Evolutionary conservation across 2,113 vertebrate species (phyloP).

Genomic region (Sclerurus mexicanus): DNA sequence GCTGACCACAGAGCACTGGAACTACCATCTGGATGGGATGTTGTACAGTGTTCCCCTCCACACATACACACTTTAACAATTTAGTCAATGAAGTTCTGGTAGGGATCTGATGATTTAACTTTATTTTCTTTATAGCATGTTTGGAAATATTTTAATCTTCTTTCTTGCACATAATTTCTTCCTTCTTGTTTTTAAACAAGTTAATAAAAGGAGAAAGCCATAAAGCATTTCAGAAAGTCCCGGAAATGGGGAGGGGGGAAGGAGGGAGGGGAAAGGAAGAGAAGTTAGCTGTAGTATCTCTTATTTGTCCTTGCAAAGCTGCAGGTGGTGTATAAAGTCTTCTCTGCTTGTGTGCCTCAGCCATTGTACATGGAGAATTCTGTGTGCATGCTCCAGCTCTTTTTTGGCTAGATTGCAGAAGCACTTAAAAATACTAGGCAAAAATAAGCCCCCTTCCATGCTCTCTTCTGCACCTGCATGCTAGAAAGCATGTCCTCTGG

Average conservation of each 20-base stretch:
- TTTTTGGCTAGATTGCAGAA: neutral
- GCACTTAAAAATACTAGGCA: neutral
- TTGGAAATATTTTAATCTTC: conserved; percentile 25
- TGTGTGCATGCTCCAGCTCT: accelerated
- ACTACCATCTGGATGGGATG: conserved; percentile 17
- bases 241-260: neutral
- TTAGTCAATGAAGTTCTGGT: conserved; percentile 40
- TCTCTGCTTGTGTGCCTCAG: neutral
- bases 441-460: neutral
- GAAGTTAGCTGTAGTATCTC: neutral
- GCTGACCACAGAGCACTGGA: conserved; percentile 56
- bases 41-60: neutral
- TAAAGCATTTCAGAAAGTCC: conserved; percentile 2
- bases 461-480: neutral
- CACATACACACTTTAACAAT: neutral
- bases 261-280: too few relatives aligned
- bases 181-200: neutral
- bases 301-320: neutral
- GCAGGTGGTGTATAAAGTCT: neutral
- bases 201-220: neutral
- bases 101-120: neutral
- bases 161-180: neutral
- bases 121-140: neutral
- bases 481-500: neutral
- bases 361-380: accelerated